Conservation (phyloP, 2,888 invertebrate species). For the Cryptus armator region DNA sequence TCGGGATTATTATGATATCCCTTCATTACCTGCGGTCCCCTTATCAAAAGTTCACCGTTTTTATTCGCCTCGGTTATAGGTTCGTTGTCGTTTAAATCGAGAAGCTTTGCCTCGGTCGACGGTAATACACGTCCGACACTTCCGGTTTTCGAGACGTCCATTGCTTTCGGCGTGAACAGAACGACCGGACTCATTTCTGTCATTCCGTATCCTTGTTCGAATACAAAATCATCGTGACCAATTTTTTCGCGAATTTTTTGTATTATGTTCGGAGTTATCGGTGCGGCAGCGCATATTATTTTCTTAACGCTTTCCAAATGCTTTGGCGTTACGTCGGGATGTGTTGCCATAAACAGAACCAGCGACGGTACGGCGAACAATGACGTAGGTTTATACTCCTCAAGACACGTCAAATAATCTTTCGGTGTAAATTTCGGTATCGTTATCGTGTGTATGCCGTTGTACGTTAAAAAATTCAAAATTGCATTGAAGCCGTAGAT, state of each 20-base stretch:
- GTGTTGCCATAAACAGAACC: constrained; percentile 90
- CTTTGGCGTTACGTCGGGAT: constrained; percentile 89
- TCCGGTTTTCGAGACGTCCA: constrained; percentile 88
- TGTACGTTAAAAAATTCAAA: constrained; percentile 87
- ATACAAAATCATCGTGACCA: constrained; percentile 73
- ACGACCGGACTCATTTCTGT: constrained; percentile 90
- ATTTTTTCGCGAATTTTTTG: constrained; percentile 88
- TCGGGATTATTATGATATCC: constrained; percentile 92
- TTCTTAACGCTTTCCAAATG: constrained; percentile 89
- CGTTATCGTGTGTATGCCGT: constrained; percentile 89
- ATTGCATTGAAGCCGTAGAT: constrained; percentile 92
- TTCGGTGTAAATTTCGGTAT: constrained; percentile 91
- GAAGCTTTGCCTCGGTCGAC: constrained; percentile 89
- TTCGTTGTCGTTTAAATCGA: constrained; percentile 86
- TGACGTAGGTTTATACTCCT: constrained; percentile 87
- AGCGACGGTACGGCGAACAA: constrained; percentile 92
- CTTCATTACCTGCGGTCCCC: constrained; percentile 93
- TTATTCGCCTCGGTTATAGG: constrained; percentile 88
- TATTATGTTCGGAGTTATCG: constrained; percentile 88
- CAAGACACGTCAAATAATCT: constrained; percentile 89
- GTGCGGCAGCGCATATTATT: constrained; percentile 91
- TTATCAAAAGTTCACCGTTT: constrained; percentile 90
- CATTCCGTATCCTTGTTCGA: constrained; percentile 89
- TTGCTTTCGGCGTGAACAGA: constrained; percentile 87
- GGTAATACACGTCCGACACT: constrained; percentile 90